Evolutionary conservation across 92 coral and sea anemone genomes (phyloP).

Genomic region (Phenganax stokvisi): DNA sequence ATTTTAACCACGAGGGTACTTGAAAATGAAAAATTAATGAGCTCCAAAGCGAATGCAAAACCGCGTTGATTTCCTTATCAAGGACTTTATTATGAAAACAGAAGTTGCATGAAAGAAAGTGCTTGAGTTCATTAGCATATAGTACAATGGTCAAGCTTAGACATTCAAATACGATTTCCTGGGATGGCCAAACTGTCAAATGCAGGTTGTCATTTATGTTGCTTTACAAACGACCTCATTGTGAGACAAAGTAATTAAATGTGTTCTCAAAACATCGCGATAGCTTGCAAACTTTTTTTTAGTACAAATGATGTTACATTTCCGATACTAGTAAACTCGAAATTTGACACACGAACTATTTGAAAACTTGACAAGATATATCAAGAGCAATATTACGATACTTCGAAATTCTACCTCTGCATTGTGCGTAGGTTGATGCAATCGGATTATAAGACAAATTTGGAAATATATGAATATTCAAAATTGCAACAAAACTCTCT

Average conservation of each 20-base stretch:
- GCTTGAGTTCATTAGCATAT: conserved; percentile 1
- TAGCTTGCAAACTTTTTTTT: too few species aligned
- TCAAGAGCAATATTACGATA: background rate
- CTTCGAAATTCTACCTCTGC: background rate
- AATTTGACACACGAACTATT: background rate
- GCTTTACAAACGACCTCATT: background rate
- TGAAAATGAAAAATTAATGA: conserved; percentile 19
- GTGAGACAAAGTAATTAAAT: background rate
- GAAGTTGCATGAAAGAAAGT: background rate
- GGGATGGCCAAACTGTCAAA: background rate
- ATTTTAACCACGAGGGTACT: conserved; percentile 1
- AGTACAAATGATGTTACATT: background rate
- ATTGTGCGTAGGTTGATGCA: background rate
- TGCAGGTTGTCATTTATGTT: background rate
- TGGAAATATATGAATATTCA: background rate
- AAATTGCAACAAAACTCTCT: background rate
- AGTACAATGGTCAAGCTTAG: background rate
- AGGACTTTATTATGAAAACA: conserved; percentile 28
- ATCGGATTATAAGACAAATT: background rate
- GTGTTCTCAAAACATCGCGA: background rate
- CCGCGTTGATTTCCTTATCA: background rate
- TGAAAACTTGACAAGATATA: background rate
- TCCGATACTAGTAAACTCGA: background rate
- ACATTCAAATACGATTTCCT: conserved; percentile 16
- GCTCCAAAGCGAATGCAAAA: background rate